Conservation (phyloP, 2,888 invertebrate genomes). For the Megamerina dolium region DNA sequence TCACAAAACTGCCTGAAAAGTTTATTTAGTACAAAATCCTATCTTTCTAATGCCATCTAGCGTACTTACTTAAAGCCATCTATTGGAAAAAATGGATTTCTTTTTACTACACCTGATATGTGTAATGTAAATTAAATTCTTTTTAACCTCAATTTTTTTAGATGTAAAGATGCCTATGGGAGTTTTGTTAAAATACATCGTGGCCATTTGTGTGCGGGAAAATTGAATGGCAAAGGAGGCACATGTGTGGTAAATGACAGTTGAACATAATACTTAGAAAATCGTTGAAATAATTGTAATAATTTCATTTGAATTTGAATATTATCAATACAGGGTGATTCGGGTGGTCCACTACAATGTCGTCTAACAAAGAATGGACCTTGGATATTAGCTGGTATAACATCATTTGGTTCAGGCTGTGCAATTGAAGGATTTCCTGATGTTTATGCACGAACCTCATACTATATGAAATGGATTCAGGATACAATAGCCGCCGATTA, state of each 20-base stretch:
- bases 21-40: too few species aligned
- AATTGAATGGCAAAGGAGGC: slow-evolving; percentile 78
- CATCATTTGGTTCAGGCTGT: slow-evolving; percentile 89
- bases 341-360: slow-evolving; percentile 85
- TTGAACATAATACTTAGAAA: not conserved
- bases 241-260: slow-evolving; percentile 73
- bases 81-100: too few species aligned
- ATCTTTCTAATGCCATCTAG: too few species aligned
- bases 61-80: too few species aligned
- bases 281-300: not conserved
- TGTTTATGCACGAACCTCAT: slow-evolving; percentile 77
- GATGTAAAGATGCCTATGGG: slow-evolving; percentile 57
- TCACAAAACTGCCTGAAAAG: too few species aligned
- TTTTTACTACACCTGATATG: too few species aligned
- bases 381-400: slow-evolving; percentile 84
- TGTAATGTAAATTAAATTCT: too few species aligned
- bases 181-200: slow-evolving; percentile 61
- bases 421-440: slow-evolving; percentile 84
- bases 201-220: slow-evolving; percentile 86
- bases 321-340: slow-evolving; percentile 65
- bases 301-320: not conserved
- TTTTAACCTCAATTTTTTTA: too few species aligned
- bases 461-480: slow-evolving; percentile 78
- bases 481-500: slow-evolving; percentile 45
- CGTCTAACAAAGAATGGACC: slow-evolving; percentile 65